Evolutionary conservation across 2,113 vertebrate genomes (phyloP), one percentile per base, ranked within the genome.

Genomic region (Esox niger): DNA sequence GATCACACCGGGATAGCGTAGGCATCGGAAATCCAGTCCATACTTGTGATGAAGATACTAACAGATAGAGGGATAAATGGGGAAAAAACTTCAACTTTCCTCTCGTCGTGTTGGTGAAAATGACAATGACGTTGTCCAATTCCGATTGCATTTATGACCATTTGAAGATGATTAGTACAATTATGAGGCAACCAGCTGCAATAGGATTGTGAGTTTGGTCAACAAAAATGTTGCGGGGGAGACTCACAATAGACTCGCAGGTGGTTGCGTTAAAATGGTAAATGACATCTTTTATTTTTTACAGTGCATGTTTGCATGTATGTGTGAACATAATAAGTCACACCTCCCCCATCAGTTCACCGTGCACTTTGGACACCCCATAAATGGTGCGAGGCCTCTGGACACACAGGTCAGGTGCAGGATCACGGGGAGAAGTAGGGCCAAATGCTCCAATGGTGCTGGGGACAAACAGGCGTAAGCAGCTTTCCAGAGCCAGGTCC

Each of bases 11-110:
- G 88, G 91, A 80, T 92, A 92, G 68, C 90, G 89, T 25, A 92
- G 80, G 78, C 90, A 91, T 64, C 90, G 88, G 74, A 92, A 92
- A 72, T 92, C 90, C 75, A 92, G 67, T 15, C 90, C 90, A 59
- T 91, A 88, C 83, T 92, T 92, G 79, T 91, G 90, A 82, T 92
- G 89, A 55, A 90, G 88, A 82, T 91, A 91, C 90, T 91, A 67
- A 55, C 46, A n/a, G 30, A 81, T 62, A 80, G 20, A 82, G 30
- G 63, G 1, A n/a, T n/a, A n/a, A n/a, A n/a, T n/a, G n/a, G n/a
- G n/a, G n/a, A n/a, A n/a, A n/a, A n/a, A n/a, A n/a, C n/a, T n/a
- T n/a, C n/a, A n/a, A n/a, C n/a, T n/a, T n/a, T n/a, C n/a, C n/a
- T n/a, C n/a, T n/a, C n/a, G n/a, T n/a, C n/a, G n/a, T n/a, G n/a